phyloP scores from a whole-genome alignment of 2,888 invertebrate genomes.

The Theretra japonica region DNA sequence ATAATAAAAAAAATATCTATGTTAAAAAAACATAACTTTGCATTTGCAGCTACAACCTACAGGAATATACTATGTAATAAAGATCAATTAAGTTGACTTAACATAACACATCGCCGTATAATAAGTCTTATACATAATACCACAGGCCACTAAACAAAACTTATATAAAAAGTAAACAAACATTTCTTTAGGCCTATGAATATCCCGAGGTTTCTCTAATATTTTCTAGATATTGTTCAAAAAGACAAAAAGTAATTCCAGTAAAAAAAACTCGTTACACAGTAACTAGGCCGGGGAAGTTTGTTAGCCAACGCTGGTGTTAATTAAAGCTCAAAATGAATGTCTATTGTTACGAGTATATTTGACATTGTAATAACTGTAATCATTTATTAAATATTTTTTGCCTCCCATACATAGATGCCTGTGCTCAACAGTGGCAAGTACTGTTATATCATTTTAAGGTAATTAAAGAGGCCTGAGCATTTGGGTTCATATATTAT shows the following conservation, averaged over 20 bases:
- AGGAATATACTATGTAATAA: too few species aligned
- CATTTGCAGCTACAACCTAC: too few species aligned
- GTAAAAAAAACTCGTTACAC: conserved; percentile 3
- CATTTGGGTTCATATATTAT: too few species aligned
- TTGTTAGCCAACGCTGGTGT: not conserved
- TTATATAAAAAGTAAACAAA: not conserved
- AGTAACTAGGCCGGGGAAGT: conserved; percentile 6
- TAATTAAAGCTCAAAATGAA: conserved; percentile 11
- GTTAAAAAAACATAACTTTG: too few species aligned
- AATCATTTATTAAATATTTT: not conserved
- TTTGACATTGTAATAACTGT: conserved; percentile 7
- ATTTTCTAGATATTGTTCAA: not conserved
- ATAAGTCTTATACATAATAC: too few species aligned
- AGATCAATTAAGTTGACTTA: too few species aligned
- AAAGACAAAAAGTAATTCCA: conserved; percentile 6
- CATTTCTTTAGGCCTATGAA: not conserved
- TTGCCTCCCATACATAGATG: not conserved
- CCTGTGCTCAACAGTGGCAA: too few species aligned
- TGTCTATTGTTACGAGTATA: not conserved
- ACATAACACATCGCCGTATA: too few species aligned
- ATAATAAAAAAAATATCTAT: too few species aligned
- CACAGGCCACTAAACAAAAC: not conserved
- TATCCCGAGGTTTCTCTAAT: not conserved
- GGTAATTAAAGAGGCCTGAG: too few species aligned
- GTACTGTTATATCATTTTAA: too few species aligned